phyloP scores from a whole-genome alignment of 2,888 invertebrate genomes.

The Lepidocyrtoides sp. region DNA sequence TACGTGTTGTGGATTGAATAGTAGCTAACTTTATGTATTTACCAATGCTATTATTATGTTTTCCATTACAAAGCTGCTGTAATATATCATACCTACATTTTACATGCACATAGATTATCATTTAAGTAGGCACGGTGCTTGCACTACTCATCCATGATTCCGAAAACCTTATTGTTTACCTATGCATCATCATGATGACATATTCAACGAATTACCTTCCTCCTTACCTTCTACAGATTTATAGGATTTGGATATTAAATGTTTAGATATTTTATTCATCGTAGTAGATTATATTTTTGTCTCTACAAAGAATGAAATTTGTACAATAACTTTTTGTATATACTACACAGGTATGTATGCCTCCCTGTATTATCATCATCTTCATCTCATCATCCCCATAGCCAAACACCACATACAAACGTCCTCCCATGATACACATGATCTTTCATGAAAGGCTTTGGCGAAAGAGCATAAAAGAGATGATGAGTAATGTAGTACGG shows the following conservation, averaged over 20 bases:
- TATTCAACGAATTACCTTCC: neutral
- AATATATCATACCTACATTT: neutral
- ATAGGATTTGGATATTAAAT: neutral
- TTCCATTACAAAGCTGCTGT: neutral
- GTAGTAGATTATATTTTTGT: neutral
- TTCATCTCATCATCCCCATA: constrained; percentile 9
- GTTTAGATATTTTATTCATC: constrained; percentile 14
- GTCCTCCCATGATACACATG: constrained; percentile 61
- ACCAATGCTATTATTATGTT: too few species aligned
- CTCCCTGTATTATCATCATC: too few species aligned
- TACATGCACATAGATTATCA: neutral
- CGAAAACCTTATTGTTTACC: constrained; percentile 19
- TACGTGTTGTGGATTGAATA: neutral
- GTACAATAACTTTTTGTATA: neutral
- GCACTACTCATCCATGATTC: constrained; percentile 27
- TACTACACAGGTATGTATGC: neutral
- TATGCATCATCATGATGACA: neutral
- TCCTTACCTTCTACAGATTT: neutral
- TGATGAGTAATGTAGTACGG: constrained; percentile 37
- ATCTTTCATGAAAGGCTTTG: constrained; percentile 41
- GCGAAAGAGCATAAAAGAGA: constrained; percentile 29
- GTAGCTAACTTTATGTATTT: neutral
- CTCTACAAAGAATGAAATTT: neutral
- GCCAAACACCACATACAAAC: constrained; percentile 54
- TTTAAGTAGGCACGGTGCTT: neutral